Percentiles rank a stretch among this genome's conserved stretches.
Conservation (phyloP, 1,140 invertebrate species). For the Cecropterus lyciades region DNA sequence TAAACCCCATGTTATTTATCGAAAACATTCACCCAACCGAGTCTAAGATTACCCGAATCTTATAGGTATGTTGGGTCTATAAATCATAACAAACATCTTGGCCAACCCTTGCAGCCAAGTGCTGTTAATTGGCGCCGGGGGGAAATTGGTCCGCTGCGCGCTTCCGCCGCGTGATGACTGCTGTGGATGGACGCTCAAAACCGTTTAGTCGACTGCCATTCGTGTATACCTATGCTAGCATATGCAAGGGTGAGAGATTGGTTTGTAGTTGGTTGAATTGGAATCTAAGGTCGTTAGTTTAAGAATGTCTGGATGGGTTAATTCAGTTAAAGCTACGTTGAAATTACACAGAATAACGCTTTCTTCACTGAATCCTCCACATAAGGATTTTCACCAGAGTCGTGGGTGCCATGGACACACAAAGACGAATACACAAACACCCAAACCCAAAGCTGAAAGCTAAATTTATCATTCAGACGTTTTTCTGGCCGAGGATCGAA, state of each 20-base stretch:
- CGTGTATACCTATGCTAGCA: neutral
- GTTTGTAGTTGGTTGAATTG: neutral
- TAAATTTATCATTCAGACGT: no score
- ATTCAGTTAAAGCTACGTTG: neutral
- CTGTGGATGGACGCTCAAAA: conserved; percentile 34
- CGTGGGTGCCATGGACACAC: no score
- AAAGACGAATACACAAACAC: no score
- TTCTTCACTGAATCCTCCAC: no score
- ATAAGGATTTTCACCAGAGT: no score
- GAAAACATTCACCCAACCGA: neutral
- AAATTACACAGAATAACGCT: no score
- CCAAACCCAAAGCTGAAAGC: no score
- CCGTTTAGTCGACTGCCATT: conserved; percentile 24
- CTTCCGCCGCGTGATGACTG: conserved; percentile 29
- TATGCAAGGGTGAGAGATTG: neutral
- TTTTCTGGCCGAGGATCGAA: no score
- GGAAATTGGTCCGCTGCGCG: conserved; percentile 29
- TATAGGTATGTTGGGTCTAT: neutral
- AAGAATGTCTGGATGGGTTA: neutral
- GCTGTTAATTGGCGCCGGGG: conserved; percentile 28
- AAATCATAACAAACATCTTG: conserved; percentile 32
- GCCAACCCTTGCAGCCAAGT: conserved; percentile 7
- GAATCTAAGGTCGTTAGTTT: neutral
- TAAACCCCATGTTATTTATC: no score
- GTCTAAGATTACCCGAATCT: neutral